Conservation (phyloP, 2,113 vertebrate species). For the Sinocyclocheilus anshuiensis region DNA sequence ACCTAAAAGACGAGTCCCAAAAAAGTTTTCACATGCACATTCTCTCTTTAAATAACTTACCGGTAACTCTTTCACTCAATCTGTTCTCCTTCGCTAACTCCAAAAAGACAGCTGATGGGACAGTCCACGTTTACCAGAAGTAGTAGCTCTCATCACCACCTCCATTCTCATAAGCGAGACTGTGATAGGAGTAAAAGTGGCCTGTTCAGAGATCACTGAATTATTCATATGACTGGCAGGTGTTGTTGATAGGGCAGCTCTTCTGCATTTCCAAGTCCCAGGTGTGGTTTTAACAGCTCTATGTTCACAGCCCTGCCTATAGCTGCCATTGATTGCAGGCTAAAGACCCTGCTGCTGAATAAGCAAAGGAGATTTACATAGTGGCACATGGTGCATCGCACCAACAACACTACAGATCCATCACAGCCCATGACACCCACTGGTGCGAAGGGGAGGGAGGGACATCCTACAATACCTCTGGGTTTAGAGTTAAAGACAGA, state of each 20-base stretch:
- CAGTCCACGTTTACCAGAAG: constrained; percentile 14
- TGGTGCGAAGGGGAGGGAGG: background rate
- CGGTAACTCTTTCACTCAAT: background rate
- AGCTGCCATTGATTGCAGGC: constrained; percentile 78
- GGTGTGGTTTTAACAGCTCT: constrained; percentile 76
- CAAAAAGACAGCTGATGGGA: constrained; percentile 44
- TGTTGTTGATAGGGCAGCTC: constrained; percentile 70
- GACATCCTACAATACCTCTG: background rate
- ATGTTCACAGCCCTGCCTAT: constrained; percentile 70
- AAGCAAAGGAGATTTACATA: constrained; percentile 73
- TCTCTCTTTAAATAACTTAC: background rate
- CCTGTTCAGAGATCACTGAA: constrained; percentile 58
- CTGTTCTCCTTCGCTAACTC: background rate
- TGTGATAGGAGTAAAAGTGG: constrained; percentile 32
- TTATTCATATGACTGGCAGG: constrained; percentile 69
- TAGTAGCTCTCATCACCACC: constrained; percentile 13
- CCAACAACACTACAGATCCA: constrained; percentile 73
- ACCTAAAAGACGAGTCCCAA: background rate
- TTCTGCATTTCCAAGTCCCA: constrained; percentile 69
- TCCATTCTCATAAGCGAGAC: constrained; percentile 21
- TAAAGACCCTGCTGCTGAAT: constrained; percentile 75
- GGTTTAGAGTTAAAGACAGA: constrained; percentile 22
- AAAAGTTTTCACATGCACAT: background rate
- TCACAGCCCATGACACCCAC: constrained; percentile 61
- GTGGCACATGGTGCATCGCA: constrained; percentile 67